Evolutionary conservation across 2,797 vertebrate species (phyloP).

Genomic region (Gymnothorax javanicus): DNA sequence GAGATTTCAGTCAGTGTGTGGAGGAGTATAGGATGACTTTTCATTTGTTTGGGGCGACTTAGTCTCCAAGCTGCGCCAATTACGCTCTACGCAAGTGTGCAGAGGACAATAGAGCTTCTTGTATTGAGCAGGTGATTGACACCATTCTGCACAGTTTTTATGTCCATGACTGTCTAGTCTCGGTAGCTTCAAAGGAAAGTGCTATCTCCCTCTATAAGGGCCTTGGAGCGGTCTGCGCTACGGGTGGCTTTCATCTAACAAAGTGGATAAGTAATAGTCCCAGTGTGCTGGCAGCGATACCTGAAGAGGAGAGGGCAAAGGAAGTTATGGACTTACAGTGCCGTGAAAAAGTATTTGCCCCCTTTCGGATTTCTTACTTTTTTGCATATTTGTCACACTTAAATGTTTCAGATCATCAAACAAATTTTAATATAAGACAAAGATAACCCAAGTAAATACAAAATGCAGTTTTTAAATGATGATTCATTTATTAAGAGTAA

Average conservation of each 20-base stretch:
- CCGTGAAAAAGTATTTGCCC: too few relatives aligned
- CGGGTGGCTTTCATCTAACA: slow-evolving; percentile 31
- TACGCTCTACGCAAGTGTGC: slow-evolving; percentile 29
- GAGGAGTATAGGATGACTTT: slow-evolving; percentile 29
- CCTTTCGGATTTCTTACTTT: too few relatives aligned
- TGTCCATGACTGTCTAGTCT: slow-evolving; percentile 39
- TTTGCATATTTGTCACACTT: too few relatives aligned
- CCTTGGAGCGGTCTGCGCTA: slow-evolving; percentile 30
- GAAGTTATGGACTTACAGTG: slow-evolving; percentile 37
- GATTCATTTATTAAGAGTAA: too few relatives aligned
- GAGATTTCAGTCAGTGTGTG: not conserved
- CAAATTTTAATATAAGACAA: too few relatives aligned
- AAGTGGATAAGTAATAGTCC: slow-evolving; percentile 42
- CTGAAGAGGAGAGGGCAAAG: slow-evolving; percentile 28
- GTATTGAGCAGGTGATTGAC: too few relatives aligned
- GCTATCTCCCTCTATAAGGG: slow-evolving; percentile 23
- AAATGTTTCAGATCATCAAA: too few relatives aligned
- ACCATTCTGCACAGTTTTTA: too few relatives aligned
- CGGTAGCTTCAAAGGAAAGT: not conserved
- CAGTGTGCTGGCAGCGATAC: slow-evolving; percentile 24
- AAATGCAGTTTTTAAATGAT: too few relatives aligned
- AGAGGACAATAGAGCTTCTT: slow-evolving; percentile 14
- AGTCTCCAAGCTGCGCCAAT: slow-evolving; percentile 28
- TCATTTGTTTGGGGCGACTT: slow-evolving; percentile 35
- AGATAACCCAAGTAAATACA: too few relatives aligned